phyloP scores from a whole-genome alignment of 2,113 vertebrate species.

The Rhinoptilus africanus region DNA sequence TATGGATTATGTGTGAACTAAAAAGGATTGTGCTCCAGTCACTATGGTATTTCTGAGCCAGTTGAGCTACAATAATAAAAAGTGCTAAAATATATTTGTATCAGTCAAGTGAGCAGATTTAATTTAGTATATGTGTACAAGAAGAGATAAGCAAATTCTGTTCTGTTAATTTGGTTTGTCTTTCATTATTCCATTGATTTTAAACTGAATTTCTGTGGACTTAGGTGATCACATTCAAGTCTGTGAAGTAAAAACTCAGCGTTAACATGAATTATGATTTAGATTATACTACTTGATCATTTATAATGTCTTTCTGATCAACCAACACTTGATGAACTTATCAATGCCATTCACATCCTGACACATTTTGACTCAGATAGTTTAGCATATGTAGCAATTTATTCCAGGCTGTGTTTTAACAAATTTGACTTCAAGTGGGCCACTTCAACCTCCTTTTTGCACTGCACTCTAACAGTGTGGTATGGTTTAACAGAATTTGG shows the following conservation, averaged over 20 bases:
- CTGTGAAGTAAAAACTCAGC: neutral
- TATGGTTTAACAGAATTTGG: neutral
- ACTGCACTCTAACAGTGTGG: neutral
- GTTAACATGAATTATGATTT: neutral
- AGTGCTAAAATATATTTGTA: neutral
- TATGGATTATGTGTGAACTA: neutral
- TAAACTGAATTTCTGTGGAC: neutral
- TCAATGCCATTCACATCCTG: neutral
- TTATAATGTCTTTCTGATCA: neutral
- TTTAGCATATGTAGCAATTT: neutral
- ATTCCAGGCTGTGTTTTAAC: neutral
- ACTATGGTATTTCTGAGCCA: neutral
- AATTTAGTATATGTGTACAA: neutral
- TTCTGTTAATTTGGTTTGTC: neutral
- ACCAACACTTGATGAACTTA: neutral
- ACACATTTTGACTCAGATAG: neutral
- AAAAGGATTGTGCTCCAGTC: neutral
- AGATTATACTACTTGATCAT: neutral
- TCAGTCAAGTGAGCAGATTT: neutral
- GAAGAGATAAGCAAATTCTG: neutral
- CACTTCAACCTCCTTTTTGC: neutral
- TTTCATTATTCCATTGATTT: neutral
- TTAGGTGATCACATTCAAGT: neutral
- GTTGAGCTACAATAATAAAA: neutral
- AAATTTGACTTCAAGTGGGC: neutral